phyloP scores from a whole-genome alignment of 2,797 vertebrate species.

The Sitta carolinensis region DNA sequence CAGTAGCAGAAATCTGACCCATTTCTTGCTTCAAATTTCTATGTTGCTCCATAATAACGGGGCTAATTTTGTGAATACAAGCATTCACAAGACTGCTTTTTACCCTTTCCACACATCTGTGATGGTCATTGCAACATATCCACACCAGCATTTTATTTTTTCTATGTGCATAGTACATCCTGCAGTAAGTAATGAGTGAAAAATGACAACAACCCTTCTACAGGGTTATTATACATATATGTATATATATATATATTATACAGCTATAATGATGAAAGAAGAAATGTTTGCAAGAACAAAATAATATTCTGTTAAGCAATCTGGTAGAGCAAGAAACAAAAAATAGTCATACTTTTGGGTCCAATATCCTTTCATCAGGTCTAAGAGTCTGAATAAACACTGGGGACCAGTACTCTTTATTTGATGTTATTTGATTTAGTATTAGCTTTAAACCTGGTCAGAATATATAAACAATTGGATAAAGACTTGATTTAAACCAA shows the following conservation, averaged over 20 bases:
- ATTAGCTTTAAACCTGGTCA: not conserved
- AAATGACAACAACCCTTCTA: not conserved
- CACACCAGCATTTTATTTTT: not conserved
- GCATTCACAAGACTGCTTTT: not conserved
- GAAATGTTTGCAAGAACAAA: not conserved
- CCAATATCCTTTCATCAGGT: not conserved
- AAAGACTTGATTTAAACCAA: not conserved
- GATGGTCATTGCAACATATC: not conserved
- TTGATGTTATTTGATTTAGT: not conserved
- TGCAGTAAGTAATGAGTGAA: not conserved
- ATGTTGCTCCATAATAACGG: not conserved
- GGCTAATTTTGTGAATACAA: not conserved
- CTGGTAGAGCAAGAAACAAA: not conserved
- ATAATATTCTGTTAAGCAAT: not conserved
- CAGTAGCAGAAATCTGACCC: not conserved
- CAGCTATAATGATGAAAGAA: not conserved
- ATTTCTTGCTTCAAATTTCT: not conserved
- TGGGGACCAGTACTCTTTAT: not conserved
- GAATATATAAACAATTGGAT: not conserved
- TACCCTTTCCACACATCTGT: not conserved
- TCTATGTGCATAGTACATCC: not conserved
- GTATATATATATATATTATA: too few species aligned
- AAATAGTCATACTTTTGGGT: not conserved
- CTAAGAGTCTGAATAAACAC: not conserved
- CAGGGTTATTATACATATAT: too few species aligned